Percentiles rank a stretch among this genome's conserved stretches.
Evolutionary conservation across 2,797 vertebrate genomes (phyloP).

Genomic region (Oryzias sinensis): DNA sequence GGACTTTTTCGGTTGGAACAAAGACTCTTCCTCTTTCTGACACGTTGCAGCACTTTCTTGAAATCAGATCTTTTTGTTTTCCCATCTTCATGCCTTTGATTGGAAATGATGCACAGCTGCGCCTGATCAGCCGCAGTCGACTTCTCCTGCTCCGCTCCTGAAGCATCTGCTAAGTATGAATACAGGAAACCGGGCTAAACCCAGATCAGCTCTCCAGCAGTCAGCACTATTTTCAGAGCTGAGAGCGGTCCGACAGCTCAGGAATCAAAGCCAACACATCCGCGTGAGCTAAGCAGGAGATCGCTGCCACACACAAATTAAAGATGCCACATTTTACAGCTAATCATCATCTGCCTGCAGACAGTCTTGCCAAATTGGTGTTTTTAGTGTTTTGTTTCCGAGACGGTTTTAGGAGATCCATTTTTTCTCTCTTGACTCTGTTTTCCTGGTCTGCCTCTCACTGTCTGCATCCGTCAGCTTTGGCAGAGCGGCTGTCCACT

Average conservation of each 20-base stretch:
- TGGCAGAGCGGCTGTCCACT: conserved; percentile 56
- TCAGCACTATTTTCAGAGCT: conserved; percentile 71
- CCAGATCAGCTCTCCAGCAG: conserved; percentile 70
- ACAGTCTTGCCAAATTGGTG: conserved; percentile 32
- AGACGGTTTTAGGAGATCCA: conserved; percentile 45
- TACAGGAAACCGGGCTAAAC: conserved; percentile 75
- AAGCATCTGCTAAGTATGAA: conserved; percentile 59
- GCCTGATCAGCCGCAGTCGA: conserved; percentile 38
- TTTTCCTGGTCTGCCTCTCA: conserved; percentile 35
- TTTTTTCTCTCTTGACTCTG: conserved; percentile 33
- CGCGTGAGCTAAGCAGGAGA: conserved; percentile 55
- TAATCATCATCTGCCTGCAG: conserved; percentile 55
- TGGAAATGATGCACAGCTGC: conserved; percentile 22
- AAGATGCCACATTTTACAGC: conserved; percentile 57
- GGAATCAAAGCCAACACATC: conserved; percentile 61
- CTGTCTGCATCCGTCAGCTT: conserved; percentile 52
- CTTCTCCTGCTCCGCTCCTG: conserved; percentile 50
- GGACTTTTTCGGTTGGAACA: too few species aligned
- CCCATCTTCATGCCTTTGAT: conserved; percentile 1
- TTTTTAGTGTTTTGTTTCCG: conserved; percentile 52
- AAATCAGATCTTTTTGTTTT: conserved; percentile 2
- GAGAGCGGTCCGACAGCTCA: conserved; percentile 57
- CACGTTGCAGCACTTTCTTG: too few species aligned
- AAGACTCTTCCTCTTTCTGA: too few species aligned
- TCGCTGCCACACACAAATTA: conserved; percentile 34